Evolutionary conservation across 2,888 invertebrate species (phyloP).

Genomic region (Drosophila diplacantha): DNA sequence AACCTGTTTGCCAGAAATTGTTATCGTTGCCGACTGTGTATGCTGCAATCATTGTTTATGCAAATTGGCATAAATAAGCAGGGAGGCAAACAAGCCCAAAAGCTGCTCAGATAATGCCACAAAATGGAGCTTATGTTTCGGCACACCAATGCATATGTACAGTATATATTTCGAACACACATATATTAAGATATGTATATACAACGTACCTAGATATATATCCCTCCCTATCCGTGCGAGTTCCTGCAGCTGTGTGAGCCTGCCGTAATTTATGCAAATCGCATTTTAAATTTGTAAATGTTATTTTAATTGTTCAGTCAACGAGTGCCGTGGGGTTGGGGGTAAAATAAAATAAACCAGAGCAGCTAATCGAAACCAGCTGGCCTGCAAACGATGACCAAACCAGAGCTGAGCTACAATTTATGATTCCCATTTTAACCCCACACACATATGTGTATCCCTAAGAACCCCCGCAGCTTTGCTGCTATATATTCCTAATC

Average conservation of each 20-base stretch:
- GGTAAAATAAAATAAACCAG: slow-evolving; percentile 5
- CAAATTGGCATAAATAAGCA: slow-evolving; percentile 52
- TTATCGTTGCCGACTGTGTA: slow-evolving; percentile 26
- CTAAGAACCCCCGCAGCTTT: slow-evolving; percentile 14
- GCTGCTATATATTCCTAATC: slow-evolving; percentile 5
- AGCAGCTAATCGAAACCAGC: slow-evolving; percentile 10
- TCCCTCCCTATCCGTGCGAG: slow-evolving; percentile 21
- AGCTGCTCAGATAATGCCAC: slow-evolving; percentile 47
- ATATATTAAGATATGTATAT: neutral
- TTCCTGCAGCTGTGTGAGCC: slow-evolving; percentile 28
- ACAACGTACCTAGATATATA: neutral
- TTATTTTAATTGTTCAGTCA: slow-evolving; percentile 58
- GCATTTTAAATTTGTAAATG: slow-evolving; percentile 48
- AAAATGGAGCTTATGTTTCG: slow-evolving; percentile 38
- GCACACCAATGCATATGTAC: slow-evolving; percentile 6
- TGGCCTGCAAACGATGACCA: slow-evolving; percentile 3
- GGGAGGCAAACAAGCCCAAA: slow-evolving; percentile 44
- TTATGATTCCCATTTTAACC: slow-evolving; percentile 37
- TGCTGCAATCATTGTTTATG: slow-evolving; percentile 53
- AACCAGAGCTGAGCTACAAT: slow-evolving; percentile 33
- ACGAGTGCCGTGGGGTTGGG: slow-evolving; percentile 5
- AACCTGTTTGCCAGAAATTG: slow-evolving; percentile 37
- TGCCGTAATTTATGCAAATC: slow-evolving; percentile 51
- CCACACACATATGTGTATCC: slow-evolving; percentile 8
- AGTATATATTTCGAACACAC: slow-evolving; percentile 5